Evolutionary conservation across 1,140 invertebrate species (phyloP).

Genomic region (Drosophila sturtevanti): DNA sequence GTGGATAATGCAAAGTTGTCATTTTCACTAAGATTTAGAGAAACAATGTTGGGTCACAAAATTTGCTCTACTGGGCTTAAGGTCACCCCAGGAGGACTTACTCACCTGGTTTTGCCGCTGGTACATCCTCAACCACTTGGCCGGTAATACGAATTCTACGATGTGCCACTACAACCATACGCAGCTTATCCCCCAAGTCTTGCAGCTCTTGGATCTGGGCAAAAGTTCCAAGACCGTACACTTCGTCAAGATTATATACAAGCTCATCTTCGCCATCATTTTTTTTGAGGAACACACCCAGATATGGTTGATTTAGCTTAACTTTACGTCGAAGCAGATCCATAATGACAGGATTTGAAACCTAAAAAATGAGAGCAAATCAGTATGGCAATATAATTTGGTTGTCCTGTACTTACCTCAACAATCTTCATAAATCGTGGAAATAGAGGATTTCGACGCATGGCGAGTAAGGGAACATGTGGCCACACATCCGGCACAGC

Average conservation of each 20-base stretch:
- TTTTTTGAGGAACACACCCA: conserved; percentile 98
- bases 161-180: conserved; percentile 97
- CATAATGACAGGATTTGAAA: conserved; percentile 94
- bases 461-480: conserved; percentile 96
- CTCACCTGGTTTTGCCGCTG: conserved; percentile 82
- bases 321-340: conserved; percentile 97
- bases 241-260: conserved; percentile 92
- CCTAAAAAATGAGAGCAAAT: conserved; percentile 83
- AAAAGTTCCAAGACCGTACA: conserved; percentile 97
- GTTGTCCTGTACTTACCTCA: conserved; percentile 86
- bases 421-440: conserved; percentile 99
- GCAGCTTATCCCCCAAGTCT: conserved; percentile 95
- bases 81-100: conserved; percentile 11
- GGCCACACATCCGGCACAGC: conserved; percentile 99
- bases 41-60: conserved; percentile 59
- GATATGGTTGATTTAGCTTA: conserved; percentile 97
- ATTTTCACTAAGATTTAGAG: conserved; percentile 78
- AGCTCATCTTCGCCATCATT: conserved; percentile 95
- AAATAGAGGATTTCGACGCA: conserved; percentile 97
- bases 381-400: not conserved
- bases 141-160: conserved; percentile 92
- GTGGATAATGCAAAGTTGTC: conserved; percentile 82
- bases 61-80: conserved; percentile 30
- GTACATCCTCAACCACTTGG: conserved; percentile 89
- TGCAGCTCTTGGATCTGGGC: conserved; percentile 99